Percentiles rank a stretch among this genome's conserved stretches.
These are phyloP conservation scores for Seriola quinqueradiata DNA, from an alignment of 2,113 vertebrate genomes.

Conservation along the genomic window DNA sequence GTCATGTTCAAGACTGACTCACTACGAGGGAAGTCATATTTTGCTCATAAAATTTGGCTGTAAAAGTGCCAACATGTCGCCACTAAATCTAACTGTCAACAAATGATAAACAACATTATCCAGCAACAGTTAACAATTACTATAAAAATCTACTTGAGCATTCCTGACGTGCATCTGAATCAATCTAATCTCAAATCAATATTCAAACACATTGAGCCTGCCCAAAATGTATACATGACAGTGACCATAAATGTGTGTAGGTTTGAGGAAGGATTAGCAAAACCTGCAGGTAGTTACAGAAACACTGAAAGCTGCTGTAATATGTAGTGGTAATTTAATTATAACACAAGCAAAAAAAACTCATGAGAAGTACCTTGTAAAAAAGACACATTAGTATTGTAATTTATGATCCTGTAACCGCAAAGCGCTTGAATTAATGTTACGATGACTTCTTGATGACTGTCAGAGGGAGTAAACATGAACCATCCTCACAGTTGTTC, in stretches of 20 bases:
- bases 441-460: constrained; percentile 1
- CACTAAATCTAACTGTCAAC: constrained; percentile 21
- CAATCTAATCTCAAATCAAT: constrained; percentile 17
- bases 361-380: not conserved
- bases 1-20: constrained; percentile 19
- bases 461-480: constrained; percentile 3
- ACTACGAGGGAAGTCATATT: constrained; percentile 8
- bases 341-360: constrained; percentile 9
- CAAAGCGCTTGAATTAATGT: not conserved
- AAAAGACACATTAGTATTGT: not conserved
- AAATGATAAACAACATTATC: not conserved
- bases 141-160: not conserved
- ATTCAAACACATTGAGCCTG: not conserved
- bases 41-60: not conserved
- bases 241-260: not conserved
- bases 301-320: not conserved
- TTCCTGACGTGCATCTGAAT: not conserved
- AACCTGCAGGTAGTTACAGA: not conserved
- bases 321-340: not conserved
- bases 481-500: constrained; percentile 11
- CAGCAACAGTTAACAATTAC: not conserved
- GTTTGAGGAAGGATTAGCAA: not conserved
- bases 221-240: constrained; percentile 1
- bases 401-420: constrained; percentile 17
- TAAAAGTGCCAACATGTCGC: constrained; percentile 9